phyloP scores from a whole-genome alignment of 2,888 invertebrate species.

The Lasioglossum zephyrum region DNA sequence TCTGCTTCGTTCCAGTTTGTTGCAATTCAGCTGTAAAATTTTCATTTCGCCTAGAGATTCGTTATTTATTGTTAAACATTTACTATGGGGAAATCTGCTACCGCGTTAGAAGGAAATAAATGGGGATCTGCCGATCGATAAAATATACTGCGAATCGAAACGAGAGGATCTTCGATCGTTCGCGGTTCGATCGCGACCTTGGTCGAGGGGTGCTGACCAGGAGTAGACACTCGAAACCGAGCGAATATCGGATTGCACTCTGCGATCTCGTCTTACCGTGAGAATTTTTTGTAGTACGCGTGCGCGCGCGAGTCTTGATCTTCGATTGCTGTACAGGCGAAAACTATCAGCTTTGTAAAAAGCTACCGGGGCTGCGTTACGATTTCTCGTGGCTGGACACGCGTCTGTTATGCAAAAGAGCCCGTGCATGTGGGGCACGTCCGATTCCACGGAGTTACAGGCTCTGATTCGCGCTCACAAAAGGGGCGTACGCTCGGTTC shows the following conservation, averaged over 20 bases:
- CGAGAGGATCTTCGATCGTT: conserved; percentile 29
- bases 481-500: conserved; percentile 37
- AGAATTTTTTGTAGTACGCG: conserved; percentile 53
- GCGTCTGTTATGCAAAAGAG: neutral
- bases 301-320: neutral
- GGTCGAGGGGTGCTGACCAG: conserved; percentile 52
- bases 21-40: no score
- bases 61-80: neutral
- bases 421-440: conserved; percentile 27
- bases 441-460: conserved; percentile 55
- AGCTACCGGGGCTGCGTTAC: neutral
- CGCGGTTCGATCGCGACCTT: conserved; percentile 50
- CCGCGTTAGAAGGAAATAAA: neutral
- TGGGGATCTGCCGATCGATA: neutral
- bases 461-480: conserved; percentile 52
- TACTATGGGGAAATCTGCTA: neutral
- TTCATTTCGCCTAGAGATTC: no score
- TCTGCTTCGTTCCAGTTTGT: neutral
- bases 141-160: conserved; percentile 21
- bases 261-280: conserved; percentile 74
- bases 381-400: neutral
- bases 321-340: neutral
- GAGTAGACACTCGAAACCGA: conserved; percentile 74
- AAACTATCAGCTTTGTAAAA: conserved; percentile 4
- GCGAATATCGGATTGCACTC: conserved; percentile 76